Conservation (phyloP, 2,797 vertebrate genomes). For the Echeneis naucrates region DNA sequence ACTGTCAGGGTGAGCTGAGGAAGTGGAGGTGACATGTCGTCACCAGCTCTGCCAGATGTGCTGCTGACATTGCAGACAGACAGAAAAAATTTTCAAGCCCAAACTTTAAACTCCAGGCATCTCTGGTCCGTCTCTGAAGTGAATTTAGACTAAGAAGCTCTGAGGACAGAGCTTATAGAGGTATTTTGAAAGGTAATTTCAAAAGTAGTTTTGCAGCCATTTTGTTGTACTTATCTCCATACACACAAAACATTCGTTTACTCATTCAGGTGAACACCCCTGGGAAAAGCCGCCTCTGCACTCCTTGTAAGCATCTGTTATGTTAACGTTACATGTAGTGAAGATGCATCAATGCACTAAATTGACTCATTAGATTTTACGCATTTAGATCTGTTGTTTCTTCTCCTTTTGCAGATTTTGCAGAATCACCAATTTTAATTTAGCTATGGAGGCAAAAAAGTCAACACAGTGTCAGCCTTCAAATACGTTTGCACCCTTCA, state of each 20-base stretch:
- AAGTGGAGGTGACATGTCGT: slow-evolving; percentile 56
- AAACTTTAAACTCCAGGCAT: slow-evolving; percentile 17
- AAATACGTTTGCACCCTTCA: slow-evolving; percentile 48
- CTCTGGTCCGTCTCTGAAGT: not conserved
- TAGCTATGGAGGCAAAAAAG: slow-evolving; percentile 16
- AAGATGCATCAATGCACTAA: not conserved
- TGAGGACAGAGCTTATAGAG: no score
- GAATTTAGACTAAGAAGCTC: not conserved
- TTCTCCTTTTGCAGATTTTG: slow-evolving; percentile 7
- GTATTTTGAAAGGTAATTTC: no score
- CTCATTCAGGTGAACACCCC: not conserved
- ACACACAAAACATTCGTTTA: not conserved
- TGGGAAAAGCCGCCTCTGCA: not conserved
- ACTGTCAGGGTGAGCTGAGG: slow-evolving; percentile 69
- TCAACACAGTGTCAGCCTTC: slow-evolving; percentile 47
- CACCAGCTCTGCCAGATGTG: slow-evolving; percentile 70
- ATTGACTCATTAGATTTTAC: not conserved
- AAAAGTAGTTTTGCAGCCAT: slow-evolving; percentile 1
- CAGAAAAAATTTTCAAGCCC: slow-evolving; percentile 31
- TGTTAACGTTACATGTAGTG: not conserved
- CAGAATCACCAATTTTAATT: slow-evolving; percentile 32
- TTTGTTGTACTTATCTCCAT: no score
- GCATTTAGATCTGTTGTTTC: not conserved
- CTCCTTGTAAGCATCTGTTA: not conserved
- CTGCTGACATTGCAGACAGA: slow-evolving; percentile 61